Conservation (phyloP, 1,140 invertebrate genomes). For the Drosophila lini region DNA sequence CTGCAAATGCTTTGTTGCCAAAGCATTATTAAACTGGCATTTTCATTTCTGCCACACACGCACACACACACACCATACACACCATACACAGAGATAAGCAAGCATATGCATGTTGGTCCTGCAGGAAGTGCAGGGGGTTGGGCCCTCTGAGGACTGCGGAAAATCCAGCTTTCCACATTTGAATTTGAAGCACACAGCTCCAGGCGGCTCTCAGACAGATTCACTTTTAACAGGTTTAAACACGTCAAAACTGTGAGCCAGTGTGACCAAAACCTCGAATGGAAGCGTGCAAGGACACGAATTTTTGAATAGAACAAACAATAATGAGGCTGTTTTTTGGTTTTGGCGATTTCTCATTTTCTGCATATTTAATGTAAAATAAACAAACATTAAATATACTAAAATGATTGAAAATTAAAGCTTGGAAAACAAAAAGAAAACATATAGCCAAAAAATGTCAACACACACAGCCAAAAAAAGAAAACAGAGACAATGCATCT, state of each 20-base stretch:
- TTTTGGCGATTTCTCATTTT: too few relatives aligned
- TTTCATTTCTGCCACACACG: conserved; percentile 66
- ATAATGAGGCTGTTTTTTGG: not conserved
- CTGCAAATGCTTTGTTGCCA: conserved; percentile 77
- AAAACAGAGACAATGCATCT: conserved; percentile 42
- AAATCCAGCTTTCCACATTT: conserved; percentile 62
- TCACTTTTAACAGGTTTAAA: conserved; percentile 36
- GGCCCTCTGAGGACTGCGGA: conserved; percentile 25
- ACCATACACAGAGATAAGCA: conserved; percentile 27
- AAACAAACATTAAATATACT: too few relatives aligned
- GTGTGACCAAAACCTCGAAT: conserved; percentile 3
- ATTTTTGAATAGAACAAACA: conserved; percentile 1
- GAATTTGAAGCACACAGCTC: conserved; percentile 58
- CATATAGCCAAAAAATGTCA: not conserved
- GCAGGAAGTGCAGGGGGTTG: conserved; percentile 12
- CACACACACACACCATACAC: conserved; percentile 6
- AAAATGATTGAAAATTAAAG: not conserved
- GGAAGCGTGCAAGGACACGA: not conserved
- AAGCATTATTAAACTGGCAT: conserved; percentile 79
- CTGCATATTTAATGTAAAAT: not conserved
- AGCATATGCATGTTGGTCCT: conserved; percentile 65
- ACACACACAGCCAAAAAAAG: not conserved
- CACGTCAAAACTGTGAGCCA: conserved; percentile 19
- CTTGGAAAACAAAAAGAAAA: not conserved
- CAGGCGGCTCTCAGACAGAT: conserved; percentile 9